These are phyloP conservation scores for Bos taurus DNA, from an alignment of 2,113 vertebrate species.

Conservation along the genomic window ARS-UCD2.0 NC_037343.1:48570501-48571000, in stretches of 20 bases:
- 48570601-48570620: accelerated
- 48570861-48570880: accelerated
- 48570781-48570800: accelerated
- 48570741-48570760: accelerated
- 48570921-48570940: neutral
- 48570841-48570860: neutral
- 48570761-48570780: neutral
- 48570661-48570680: accelerated
- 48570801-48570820: accelerated
- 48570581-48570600: accelerated
- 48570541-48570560: accelerated
- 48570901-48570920: accelerated
- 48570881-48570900: accelerated
- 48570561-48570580: neutral
- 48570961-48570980: accelerated
- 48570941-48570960: neutral
- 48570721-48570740: neutral
- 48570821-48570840: accelerated
- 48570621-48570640: neutral
- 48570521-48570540: neutral
- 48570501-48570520: accelerated
- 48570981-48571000: neutral
- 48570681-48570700: accelerated
- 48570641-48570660: neutral
- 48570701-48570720: accelerated